A percentile compares a stretch with the other conserved stretches of the same genome.
phyloP scores from a whole-genome alignment of 30 jellyfish, hydroid and myxozoan genomes.

The Aurelia aurita region DNA sequence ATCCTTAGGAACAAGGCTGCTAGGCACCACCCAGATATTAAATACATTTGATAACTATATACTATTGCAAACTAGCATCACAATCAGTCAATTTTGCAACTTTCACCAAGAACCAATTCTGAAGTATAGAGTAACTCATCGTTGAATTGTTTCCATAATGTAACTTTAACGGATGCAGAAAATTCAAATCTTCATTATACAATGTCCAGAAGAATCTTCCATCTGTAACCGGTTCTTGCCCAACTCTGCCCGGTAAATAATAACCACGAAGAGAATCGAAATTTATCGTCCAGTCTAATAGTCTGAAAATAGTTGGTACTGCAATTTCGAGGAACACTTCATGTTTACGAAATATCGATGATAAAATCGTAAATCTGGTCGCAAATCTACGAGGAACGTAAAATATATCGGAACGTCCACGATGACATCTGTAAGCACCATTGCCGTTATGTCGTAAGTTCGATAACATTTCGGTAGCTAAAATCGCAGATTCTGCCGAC shows the following conservation, averaged over 20 bases:
- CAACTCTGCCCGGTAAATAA: constrained; percentile 94
- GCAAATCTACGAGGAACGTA: constrained; percentile 79
- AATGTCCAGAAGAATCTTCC: constrained; percentile 77
- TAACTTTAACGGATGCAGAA: constrained; percentile 89
- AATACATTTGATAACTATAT: background rate
- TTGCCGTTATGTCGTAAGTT: constrained; percentile 50
- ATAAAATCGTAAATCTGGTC: constrained; percentile 53
- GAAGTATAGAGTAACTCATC: constrained; percentile 54
- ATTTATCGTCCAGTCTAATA: constrained; percentile 62
- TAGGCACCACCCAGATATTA: no score
- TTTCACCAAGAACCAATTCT: constrained; percentile 59
- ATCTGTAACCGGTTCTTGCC: constrained; percentile 76
- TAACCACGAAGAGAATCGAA: constrained; percentile 74
- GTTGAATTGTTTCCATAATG: constrained; percentile 73
- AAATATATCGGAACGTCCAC: constrained; percentile 96
- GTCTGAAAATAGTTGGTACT: constrained; percentile 91
- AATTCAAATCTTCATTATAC: constrained; percentile 76
- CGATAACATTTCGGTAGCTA: constrained; percentile 42
- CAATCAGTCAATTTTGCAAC: constrained; percentile 40
- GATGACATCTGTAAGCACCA: constrained; percentile 78
- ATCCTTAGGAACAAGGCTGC: no score
- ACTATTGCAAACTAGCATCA: background rate
- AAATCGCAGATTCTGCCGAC: constrained; percentile 32
- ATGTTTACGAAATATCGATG: constrained; percentile 77
- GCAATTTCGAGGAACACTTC: constrained; percentile 97